phyloP scores from a whole-genome alignment of 2,113 vertebrate genomes.

The Takifugu flavidus region DNA sequence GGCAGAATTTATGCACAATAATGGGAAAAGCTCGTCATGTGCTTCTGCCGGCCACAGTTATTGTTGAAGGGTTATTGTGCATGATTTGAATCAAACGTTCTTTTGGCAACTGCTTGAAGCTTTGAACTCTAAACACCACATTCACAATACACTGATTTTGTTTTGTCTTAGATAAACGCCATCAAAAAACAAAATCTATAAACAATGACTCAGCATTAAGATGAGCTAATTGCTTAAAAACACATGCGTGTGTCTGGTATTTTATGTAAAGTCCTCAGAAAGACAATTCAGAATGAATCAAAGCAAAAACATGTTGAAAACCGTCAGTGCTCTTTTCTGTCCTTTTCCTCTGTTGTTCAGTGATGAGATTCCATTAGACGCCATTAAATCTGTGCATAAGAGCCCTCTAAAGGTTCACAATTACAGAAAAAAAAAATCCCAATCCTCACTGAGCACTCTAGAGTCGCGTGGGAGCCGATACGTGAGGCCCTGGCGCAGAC shows the following conservation, averaged over 20 bases:
- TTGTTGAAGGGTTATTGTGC: background rate
- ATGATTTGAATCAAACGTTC: no score
- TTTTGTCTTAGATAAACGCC: no score
- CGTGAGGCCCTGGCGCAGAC: conserved; percentile 41
- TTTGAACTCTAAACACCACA: no score
- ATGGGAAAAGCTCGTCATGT: conserved; percentile 2
- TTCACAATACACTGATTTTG: no score
- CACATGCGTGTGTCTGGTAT: background rate
- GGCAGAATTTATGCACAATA: conserved; percentile 2
- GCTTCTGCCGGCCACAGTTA: background rate
- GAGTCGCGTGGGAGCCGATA: conserved; percentile 67
- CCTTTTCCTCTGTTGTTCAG: conserved; percentile 51
- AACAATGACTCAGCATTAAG: no score
- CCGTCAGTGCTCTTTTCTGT: conserved; percentile 43
- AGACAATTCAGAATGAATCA: conserved; percentile 32
- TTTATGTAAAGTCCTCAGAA: conserved; percentile 8
- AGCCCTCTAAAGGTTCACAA: conserved; percentile 71
- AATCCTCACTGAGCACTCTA: conserved; percentile 59
- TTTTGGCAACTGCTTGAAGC: no score
- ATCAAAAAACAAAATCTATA: no score
- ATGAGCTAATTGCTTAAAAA: no score
- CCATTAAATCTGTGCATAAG: conserved; percentile 72
- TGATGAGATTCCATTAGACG: conserved; percentile 75
- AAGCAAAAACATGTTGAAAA: conserved; percentile 32
- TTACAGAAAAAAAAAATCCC: conserved; percentile 58